Evolutionary conservation across 2,797 vertebrate genomes (phyloP).

Genomic region (Acestrorhynchus altus): DNA sequence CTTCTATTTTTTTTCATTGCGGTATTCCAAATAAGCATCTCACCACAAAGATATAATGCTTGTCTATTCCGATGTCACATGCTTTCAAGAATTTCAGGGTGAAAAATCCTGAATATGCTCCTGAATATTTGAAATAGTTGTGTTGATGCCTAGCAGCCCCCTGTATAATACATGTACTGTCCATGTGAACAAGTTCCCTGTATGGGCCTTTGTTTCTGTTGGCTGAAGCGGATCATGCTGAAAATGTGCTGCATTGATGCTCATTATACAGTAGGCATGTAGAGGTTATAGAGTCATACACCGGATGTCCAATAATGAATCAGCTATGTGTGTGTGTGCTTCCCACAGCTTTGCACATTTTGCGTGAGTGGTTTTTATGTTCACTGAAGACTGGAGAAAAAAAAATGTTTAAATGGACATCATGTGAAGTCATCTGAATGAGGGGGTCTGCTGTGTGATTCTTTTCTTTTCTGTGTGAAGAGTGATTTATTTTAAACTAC

Average conservation of each 20-base stretch:
- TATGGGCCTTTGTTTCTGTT: constrained; percentile 48
- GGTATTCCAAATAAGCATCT: constrained; percentile 14
- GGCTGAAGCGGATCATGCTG: constrained; percentile 41
- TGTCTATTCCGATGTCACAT: constrained; percentile 12
- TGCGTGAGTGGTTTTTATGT: constrained; percentile 27
- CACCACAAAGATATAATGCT: constrained; percentile 31
- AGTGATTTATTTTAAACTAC: neutral
- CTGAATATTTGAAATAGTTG: constrained; percentile 55
- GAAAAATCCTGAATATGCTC: constrained; percentile 37
- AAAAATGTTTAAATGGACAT: neutral
- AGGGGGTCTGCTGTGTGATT: neutral
- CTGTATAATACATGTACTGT: constrained; percentile 59
- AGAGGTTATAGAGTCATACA: constrained; percentile 51
- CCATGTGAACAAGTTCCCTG: constrained; percentile 44
- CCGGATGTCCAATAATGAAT: constrained; percentile 43
- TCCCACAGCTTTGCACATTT: constrained; percentile 32
- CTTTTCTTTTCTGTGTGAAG: constrained; percentile 2
- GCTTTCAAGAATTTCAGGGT: neutral
- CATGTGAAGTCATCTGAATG: neutral
- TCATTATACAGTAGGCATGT: constrained; percentile 45
- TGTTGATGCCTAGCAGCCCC: constrained; percentile 36
- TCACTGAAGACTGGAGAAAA: neutral
- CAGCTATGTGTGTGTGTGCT: constrained; percentile 10
- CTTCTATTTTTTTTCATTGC: neutral
- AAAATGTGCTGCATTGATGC: constrained; percentile 46